Base-by-base conservation (phyloP, 2,113 vertebrate species). In the Ariopsis seemanni region DNA sequence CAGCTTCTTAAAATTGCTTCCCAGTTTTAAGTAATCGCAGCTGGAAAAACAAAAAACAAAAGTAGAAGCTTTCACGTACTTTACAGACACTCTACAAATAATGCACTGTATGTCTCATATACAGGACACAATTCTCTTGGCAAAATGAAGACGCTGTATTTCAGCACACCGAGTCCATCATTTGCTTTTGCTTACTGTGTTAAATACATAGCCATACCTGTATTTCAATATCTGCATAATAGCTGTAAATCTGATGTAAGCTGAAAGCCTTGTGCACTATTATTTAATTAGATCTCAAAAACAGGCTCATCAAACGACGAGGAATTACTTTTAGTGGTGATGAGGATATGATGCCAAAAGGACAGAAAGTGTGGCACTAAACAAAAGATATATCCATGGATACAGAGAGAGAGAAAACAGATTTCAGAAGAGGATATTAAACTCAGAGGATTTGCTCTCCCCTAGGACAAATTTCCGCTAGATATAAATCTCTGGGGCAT, bases 21-120 rank as follows among this genome's bases (percentile, higher is more conserved):
- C 85, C 89, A 86, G n/a, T 90, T 93, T 93, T 93, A 93, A 93
- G 91, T 92, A 92, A 93, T 91, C 91, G 89, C 87, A 89, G 50
- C 27, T 14, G 50, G 5, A 11, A 91, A 91, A 91, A 94, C 42
- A 5, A 11, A 91, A 91, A 91, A 94, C 42, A 92, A 92, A 92
- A 94, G 91, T 92, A 94, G 91, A 93, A 78, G 83, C 78, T 50
- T n/a, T 50, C 87, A 90, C 85, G 86, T 89, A 82, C 25, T 72
- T 69, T 87, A 87, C 82, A 83, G 58, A 77, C 63, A 86, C 85
- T 80, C 82, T 62, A 69, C 58, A 82, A 50, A 25, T 52, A 83
- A 82, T 74, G 69, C 55, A 69, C n/a, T 57, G 80, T 85, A 30
- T 55, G 75, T 85, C 53, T 69, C 74, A 58, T 67, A 71, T 60